Conservation (phyloP, 1,140 invertebrate species). For the Drosophila sulfurigaster region DNA sequence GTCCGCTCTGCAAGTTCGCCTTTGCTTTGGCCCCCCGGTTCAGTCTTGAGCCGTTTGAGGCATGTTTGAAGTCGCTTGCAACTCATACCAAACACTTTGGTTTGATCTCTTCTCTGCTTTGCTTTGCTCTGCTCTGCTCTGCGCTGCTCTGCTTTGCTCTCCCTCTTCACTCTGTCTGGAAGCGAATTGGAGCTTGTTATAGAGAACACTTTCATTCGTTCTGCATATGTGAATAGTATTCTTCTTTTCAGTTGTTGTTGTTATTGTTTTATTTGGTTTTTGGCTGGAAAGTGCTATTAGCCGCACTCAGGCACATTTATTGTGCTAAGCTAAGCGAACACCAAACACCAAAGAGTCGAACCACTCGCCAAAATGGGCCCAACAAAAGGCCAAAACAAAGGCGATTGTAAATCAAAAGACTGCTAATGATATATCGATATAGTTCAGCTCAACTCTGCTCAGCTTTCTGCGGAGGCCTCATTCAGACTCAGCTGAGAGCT, state of each 20-base stretch:
- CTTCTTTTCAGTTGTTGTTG: background rate
- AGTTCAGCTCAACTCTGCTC: conserved; percentile 26
- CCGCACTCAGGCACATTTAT: conserved; percentile 36
- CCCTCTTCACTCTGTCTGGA: conserved; percentile 11
- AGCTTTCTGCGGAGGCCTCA: conserved; percentile 18
- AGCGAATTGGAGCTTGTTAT: conserved; percentile 46
- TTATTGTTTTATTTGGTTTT: conserved; percentile 25
- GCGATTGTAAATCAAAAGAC: conserved; percentile 77
- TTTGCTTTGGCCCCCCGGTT: conserved; percentile 56
- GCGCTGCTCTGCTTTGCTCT: background rate
- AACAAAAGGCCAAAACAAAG: conserved; percentile 65
- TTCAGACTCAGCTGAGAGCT: conserved; percentile 7
- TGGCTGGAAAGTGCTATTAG: conserved; percentile 69
- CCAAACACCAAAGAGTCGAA: background rate
- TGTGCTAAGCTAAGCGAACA: conserved; percentile 23
- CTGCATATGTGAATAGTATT: conserved; percentile 61
- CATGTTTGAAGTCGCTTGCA: conserved; percentile 63
- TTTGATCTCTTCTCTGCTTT: conserved; percentile 5
- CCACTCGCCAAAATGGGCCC: conserved; percentile 50
- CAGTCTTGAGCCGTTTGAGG: conserved; percentile 60
- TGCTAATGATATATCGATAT: conserved; percentile 81
- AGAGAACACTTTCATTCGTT: conserved; percentile 79
- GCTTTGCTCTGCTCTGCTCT: conserved; percentile 13
- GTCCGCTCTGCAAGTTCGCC: conserved; percentile 68
- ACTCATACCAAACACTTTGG: conserved; percentile 50